A percentile compares a stretch with the other conserved stretches of the same genome.
Evolutionary conservation across 1,140 invertebrate species (phyloP).

Genomic region (Neodiprion pinetum): DNA sequence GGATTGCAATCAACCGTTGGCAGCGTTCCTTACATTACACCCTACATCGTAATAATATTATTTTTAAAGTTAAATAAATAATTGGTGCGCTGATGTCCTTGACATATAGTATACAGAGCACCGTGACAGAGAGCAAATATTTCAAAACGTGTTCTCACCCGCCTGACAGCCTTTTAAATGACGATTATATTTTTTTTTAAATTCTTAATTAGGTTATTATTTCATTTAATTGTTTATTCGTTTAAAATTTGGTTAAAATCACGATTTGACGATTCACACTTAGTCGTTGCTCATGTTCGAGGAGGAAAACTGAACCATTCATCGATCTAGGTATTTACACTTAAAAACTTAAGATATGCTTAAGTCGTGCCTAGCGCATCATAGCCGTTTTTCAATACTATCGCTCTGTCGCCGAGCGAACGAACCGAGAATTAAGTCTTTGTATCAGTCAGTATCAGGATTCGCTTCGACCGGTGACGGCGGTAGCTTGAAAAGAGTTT

Average conservation of each 20-base stretch:
- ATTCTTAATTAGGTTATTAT: neutral
- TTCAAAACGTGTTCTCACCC: neutral
- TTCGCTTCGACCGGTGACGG: neutral
- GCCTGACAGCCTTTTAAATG: neutral
- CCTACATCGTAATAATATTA: neutral
- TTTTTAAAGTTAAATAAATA: neutral
- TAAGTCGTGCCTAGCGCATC: slow-evolving; percentile 11
- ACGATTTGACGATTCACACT: slow-evolving; percentile 1
- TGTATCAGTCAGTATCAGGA: neutral
- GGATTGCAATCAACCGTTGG: slow-evolving; percentile 13
- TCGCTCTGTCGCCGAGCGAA: neutral
- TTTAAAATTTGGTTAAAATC: slow-evolving; percentile 14
- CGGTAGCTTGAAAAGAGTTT: too few relatives aligned
- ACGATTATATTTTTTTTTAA: neutral
- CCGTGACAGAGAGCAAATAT: slow-evolving; percentile 12
- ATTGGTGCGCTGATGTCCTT: slow-evolving; percentile 3
- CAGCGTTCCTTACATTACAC: neutral
- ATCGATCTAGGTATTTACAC: slow-evolving; percentile 9
- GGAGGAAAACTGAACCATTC: neutral
- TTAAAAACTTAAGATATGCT: slow-evolving; percentile 13
- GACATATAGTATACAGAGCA: slow-evolving; percentile 5
- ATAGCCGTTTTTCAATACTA: slow-evolving; percentile 21
- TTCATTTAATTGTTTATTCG: neutral
- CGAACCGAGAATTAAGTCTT: slow-evolving; percentile 6
- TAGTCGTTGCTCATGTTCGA: neutral